A percentile compares a stretch with the other conserved stretches of the same genome.
Evolutionary conservation across 2,888 invertebrate genomes (phyloP).

Genomic region (Athalia circularis): DNA sequence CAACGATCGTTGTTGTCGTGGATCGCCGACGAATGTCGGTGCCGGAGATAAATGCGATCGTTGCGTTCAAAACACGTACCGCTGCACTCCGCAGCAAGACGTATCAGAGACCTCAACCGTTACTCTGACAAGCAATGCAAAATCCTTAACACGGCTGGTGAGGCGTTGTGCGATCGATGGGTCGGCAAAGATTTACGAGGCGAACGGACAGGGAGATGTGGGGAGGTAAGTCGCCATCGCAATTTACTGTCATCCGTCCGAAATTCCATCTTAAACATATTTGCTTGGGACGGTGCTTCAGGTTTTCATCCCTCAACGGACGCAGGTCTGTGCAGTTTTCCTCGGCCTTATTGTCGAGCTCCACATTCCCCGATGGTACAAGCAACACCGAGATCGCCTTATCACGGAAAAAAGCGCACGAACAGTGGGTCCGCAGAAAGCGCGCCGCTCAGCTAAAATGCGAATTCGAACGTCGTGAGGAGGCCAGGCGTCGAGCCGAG

Average conservation of each 20-base stretch:
- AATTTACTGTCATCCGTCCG: not conserved
- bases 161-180: conserved; percentile 55
- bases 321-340: conserved; percentile 59
- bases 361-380: conserved; percentile 40
- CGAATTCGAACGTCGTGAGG: conserved; percentile 64
- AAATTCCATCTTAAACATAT: not conserved
- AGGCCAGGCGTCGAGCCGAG: conserved; percentile 54
- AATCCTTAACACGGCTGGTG: conserved; percentile 52
- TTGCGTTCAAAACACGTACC: conserved; percentile 56
- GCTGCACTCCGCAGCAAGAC: conserved; percentile 55
- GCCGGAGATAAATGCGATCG: conserved; percentile 47
- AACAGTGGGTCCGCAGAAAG: conserved; percentile 78
- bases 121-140: conserved; percentile 50
- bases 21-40: conserved; percentile 26
- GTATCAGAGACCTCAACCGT: conserved; percentile 52
- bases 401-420: conserved; percentile 71
- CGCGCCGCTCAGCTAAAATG: conserved; percentile 59
- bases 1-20: conserved; percentile 3
- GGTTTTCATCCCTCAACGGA: conserved; percentile 56
- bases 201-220: conserved; percentile 74
- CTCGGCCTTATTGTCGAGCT: conserved; percentile 56
- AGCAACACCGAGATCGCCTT: conserved; percentile 51
- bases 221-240: conserved; percentile 69
- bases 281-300: conserved; percentile 38
- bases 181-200: conserved; percentile 71